Evolutionary conservation across 1,140 invertebrate genomes (phyloP).

Genomic region (Cepaea nemoralis): DNA sequence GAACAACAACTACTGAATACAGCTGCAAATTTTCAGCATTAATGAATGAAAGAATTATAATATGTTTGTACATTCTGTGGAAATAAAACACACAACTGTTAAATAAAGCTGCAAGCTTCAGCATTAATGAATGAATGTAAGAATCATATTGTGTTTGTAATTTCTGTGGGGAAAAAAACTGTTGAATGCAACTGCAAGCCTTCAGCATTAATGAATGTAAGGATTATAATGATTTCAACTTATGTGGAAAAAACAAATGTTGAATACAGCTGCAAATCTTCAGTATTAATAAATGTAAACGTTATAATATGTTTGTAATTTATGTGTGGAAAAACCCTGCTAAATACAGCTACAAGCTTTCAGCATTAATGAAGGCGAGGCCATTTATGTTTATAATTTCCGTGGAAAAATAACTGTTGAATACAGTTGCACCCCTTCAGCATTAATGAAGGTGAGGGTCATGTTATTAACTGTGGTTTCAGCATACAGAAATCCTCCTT

Average conservation of each 20-base stretch:
- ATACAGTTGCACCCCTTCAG: constrained; percentile 49
- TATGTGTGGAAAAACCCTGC: too few relatives aligned
- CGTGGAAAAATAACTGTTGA: constrained; percentile 40
- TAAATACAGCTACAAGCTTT: too few relatives aligned
- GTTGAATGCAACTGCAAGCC: constrained; percentile 46
- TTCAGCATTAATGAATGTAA: constrained; percentile 64
- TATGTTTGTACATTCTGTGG: too few relatives aligned
- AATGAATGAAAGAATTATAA: constrained; percentile 69
- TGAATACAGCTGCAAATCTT: constrained; percentile 44
- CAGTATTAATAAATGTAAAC: constrained; percentile 64
- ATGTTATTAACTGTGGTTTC: constrained; percentile 63
- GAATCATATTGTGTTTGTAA: too few relatives aligned
- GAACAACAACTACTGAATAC: constrained; percentile 40
- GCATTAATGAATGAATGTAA: too few relatives aligned
- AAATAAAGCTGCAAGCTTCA: too few relatives aligned
- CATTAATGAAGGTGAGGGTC: constrained; percentile 67
- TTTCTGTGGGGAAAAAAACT: constrained; percentile 40
- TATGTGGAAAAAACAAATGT: constrained; percentile 41
- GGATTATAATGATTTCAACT: constrained; percentile 70
- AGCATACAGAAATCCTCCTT: constrained; percentile 70
- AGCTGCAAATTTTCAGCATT: constrained; percentile 52
- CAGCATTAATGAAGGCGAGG: too few relatives aligned
- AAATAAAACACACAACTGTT: too few relatives aligned
- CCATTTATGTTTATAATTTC: constrained; percentile 40
- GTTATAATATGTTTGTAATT: constrained; percentile 71